phyloP scores from a whole-genome alignment of 2,113 vertebrate genomes.

The Lathamus discolor region DNA sequence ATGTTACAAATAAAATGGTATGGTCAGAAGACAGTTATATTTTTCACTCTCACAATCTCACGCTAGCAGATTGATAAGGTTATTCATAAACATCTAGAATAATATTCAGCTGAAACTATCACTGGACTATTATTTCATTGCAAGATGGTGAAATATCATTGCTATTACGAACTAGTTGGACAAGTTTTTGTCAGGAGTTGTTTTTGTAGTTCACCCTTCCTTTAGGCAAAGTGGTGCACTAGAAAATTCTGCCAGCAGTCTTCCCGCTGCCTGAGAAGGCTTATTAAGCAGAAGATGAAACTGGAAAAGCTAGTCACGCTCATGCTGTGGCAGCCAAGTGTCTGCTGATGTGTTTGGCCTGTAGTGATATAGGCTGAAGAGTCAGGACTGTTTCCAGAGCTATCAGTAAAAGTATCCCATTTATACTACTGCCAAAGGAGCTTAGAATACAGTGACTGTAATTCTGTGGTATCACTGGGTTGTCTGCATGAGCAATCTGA shows the following conservation, averaged over 20 bases:
- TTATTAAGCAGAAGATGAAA: constrained; percentile 11
- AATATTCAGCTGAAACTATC: background rate
- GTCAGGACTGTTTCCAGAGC: background rate
- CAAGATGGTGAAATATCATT: background rate
- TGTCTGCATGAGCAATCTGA: background rate
- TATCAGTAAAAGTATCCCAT: background rate
- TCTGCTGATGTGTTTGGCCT: background rate
- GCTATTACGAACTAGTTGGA: background rate
- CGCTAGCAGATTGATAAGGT: background rate
- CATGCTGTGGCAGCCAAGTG: background rate
- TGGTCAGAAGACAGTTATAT: background rate
- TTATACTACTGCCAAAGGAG: background rate
- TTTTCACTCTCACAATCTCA: background rate
- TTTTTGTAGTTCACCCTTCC: constrained; percentile 31
- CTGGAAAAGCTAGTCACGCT: background rate
- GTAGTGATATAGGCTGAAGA: background rate
- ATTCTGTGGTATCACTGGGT: background rate
- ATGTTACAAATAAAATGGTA: background rate
- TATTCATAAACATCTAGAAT: background rate
- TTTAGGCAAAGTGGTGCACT: background rate
- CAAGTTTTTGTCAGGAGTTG: background rate
- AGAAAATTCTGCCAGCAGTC: background rate
- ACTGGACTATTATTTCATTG: background rate
- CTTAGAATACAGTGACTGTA: background rate
- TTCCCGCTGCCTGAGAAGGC: background rate